Conservation (phyloP, 2,888 invertebrate genomes). For the Pedicia rivosa region DNA sequence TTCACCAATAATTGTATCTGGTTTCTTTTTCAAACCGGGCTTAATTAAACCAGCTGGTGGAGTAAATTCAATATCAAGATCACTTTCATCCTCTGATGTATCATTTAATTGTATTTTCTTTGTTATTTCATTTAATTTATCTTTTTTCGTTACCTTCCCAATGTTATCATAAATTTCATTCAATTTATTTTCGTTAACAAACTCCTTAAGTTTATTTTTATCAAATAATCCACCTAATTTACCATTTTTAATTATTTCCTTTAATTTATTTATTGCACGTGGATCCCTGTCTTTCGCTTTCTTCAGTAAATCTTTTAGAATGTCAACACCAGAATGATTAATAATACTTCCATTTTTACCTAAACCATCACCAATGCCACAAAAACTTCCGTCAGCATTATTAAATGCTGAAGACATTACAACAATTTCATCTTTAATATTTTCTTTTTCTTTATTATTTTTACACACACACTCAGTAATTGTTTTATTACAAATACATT, state of each 20-base stretch:
- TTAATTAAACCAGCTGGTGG: conserved; percentile 53
- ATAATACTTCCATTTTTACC: not conserved
- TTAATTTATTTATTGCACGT: no score
- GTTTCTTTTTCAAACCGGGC: conserved; percentile 34
- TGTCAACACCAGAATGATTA: not conserved
- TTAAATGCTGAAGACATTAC: not conserved
- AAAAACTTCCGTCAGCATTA: not conserved
- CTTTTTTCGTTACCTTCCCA: no score
- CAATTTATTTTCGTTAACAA: no score
- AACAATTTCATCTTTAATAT: conserved; percentile 14
- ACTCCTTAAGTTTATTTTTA: not conserved
- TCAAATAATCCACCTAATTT: no score
- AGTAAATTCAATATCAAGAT: conserved; percentile 54
- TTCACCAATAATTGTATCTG: conserved; percentile 36
- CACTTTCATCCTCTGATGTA: no score
- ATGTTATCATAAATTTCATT: no score
- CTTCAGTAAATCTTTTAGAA: no score
- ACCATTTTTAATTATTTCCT: no score
- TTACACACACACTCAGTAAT: conserved; percentile 26
- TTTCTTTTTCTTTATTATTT: conserved; percentile 30
- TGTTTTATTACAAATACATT: conserved; percentile 36
- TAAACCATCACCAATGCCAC: not conserved
- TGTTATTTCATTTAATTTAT: no score
- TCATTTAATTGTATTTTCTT: no score
- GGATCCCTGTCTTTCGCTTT: no score